Evolutionary conservation across 2,797 vertebrate species (phyloP), one percentile per base, ranked within the genome.

Genomic region (Triplophysa bombifrons): DNA sequence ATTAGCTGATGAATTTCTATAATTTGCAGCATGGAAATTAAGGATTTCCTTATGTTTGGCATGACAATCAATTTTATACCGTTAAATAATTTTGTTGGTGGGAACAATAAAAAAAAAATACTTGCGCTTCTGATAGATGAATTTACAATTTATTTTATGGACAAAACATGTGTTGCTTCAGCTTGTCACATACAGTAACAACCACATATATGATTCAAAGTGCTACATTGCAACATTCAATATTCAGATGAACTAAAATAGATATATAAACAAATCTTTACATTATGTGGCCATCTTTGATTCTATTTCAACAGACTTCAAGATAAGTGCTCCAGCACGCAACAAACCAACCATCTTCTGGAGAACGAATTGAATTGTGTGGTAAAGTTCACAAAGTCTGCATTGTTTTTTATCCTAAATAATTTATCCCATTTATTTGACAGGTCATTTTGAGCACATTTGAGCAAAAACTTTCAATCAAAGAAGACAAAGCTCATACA

Each of bases 281-380:
- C 4, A 22, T 56, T 58, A 58, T 58, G 55, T 10, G 38, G 9
- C 19, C 63, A 16, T 82, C 4, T 74, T 3, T 81, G 41, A 80
- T 4, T 83, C 11, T 19, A 5, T 76, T 60, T 17, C 67, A 79
- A 73, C 72, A 95, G 94, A 83, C 88, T 94, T 19, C 88, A 92
- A 1, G 89, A 91, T 55, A 91, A 87, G 81, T 93, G 89, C 78
- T 93, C 90, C n/a, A 86, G 89, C 44, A 90, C 90, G 66, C 91
- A 92, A 77, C 91, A 93, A 82, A 92, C 86, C 58, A 93, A 93
- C 63, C 86, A 74, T 75, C 84, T 92, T 14, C 85, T 91, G 1
- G 92, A 94, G 78, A 84, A 92, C 79, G 92, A 88, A 77, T 88
- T 92, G 67, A 86, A 90, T 63, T 91, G 86, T 65, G 88, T 92